Evolutionary conservation across 2,888 invertebrate species (phyloP), one percentile per base, ranked within the genome.

Genomic region (Tiliacea citrago): DNA sequence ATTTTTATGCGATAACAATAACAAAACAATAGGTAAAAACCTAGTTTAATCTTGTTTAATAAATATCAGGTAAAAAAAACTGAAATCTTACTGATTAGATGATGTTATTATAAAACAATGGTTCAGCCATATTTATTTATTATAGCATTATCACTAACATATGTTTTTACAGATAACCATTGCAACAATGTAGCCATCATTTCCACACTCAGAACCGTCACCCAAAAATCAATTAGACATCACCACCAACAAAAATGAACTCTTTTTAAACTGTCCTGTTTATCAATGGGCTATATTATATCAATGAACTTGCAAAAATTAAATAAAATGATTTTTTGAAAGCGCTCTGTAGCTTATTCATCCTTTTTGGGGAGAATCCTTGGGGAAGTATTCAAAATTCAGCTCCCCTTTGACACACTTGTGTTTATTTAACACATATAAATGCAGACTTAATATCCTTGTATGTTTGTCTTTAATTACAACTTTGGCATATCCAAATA

Each of bases 401-500:
- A 58, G 18, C 24, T 66, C 13, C 67, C 68, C 21, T 51, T 49
- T 8, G 6, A 60, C 18, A 55, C 24, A 49, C 18, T 51, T 53
- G 58, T 72, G 42, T 77, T 82, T 79, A 63, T 53, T 65, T 68
- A 68, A 83, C 45, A 72, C 58, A 68, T 55, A 57, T 66, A 49
- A 77, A 67, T 68, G 53, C 42, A 62, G 45, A 47, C 53, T 51
- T 75, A 45, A 61, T 55, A 60, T 61, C n/a, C 51, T 58, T 78
- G n/a, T 10, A 35, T 79, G 85, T 86, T 84, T 86, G 82, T 72
- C 73, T 77, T 79, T 68, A 79, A 85, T 85, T 84, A 84, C 39
- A 81, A 78, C 55, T 75, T 73, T 61, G 35, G 60, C 45, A 55
- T 51, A 68, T 18, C 58, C 47, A 39, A 67, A 73, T 77, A 61